Percentiles rank a stretch among this genome's conserved stretches.
Conservation (phyloP, 2,888 invertebrate genomes). For the Pharmacophagus antenor region DNA sequence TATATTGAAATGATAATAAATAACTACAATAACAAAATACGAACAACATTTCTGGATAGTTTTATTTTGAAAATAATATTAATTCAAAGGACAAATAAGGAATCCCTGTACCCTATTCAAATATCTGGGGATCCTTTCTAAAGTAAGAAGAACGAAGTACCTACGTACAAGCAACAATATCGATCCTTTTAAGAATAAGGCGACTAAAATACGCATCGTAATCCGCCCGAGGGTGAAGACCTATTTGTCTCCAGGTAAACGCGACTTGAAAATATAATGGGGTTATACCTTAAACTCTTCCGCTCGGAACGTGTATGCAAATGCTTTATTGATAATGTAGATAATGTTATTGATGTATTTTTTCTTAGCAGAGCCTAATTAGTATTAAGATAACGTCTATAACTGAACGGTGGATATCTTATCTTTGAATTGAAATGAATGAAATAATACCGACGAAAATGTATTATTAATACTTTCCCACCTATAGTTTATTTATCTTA, state of each 20-base stretch:
- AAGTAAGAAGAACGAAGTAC: conserved; percentile 57
- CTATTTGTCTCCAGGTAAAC: conserved; percentile 34
- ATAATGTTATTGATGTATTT: background rate
- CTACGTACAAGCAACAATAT: conserved; percentile 72
- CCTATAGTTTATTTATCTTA: conserved; percentile 1
- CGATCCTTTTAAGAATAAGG: conserved; percentile 68
- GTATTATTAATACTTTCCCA: too few relatives aligned
- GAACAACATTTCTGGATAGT: conserved; percentile 20
- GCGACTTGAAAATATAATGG: conserved; percentile 28
- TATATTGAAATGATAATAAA: too few relatives aligned
- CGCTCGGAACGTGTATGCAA: background rate
- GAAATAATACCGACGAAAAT: too few relatives aligned
- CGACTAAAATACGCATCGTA: conserved; percentile 64
- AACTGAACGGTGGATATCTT: background rate
- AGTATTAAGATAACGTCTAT: background rate
- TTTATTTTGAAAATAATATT: conserved; percentile 29
- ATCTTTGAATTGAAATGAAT: too few relatives aligned
- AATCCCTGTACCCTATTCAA: conserved; percentile 61
- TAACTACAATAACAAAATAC: conserved; percentile 6
- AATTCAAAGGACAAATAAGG: conserved; percentile 63
- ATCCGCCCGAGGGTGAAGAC: conserved; percentile 46
- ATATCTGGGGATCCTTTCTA: conserved; percentile 69
- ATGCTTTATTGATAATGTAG: background rate
- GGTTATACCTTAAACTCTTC: background rate
- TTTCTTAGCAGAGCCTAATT: background rate